Conservation (phyloP, 2,797 vertebrate species). For the Epinephelus coioides region DNA sequence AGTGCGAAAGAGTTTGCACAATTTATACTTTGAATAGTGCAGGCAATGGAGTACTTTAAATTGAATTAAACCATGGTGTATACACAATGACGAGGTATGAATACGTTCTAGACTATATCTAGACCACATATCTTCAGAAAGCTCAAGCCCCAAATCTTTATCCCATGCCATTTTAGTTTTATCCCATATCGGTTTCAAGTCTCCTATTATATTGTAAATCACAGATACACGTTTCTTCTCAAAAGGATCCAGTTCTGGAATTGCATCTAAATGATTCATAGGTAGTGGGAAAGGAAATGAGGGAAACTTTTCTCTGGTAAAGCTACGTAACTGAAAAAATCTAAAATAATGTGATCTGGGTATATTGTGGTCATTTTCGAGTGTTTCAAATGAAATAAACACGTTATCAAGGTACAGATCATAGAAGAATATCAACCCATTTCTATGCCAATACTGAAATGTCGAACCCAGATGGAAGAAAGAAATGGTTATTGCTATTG, state of each 20-base stretch:
- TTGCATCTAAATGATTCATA: neutral
- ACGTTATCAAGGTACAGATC: neutral
- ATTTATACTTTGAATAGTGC: constrained; percentile 3
- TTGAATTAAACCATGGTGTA: neutral
- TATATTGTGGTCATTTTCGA: neutral
- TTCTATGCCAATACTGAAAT: neutral
- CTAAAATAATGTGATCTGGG: constrained; percentile 2
- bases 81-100: neutral
- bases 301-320: neutral
- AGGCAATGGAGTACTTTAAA: neutral
- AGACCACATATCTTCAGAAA: neutral
- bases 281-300: neutral
- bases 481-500: neutral
- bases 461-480: neutral
- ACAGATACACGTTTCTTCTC: neutral
- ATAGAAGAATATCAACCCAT: neutral
- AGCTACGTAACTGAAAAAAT: neutral
- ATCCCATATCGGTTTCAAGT: constrained; percentile 2
- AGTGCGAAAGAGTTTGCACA: neutral
- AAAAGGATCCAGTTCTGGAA: constrained; percentile 3
- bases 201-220: neutral
- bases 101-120: neutral
- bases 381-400: constrained; percentile 2
- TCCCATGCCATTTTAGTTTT: constrained; percentile 7
- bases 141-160: neutral